These are phyloP conservation scores for Papilio elwesi DNA, from an alignment of 2,888 invertebrate species.

Conservation along the genomic window DNA sequence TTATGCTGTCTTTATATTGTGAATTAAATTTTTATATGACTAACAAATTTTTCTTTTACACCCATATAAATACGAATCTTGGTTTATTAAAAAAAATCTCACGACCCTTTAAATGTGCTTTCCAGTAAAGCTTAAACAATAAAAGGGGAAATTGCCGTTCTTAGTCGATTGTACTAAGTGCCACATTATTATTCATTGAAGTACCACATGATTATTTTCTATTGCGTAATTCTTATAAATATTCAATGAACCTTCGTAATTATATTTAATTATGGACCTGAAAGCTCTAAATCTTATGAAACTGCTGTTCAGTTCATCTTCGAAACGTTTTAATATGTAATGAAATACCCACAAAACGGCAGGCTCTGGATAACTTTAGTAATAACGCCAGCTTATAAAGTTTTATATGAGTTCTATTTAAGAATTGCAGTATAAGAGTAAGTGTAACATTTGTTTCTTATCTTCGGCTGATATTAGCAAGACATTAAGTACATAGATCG, in stretches of 20 bases:
- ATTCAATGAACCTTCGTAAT: background rate
- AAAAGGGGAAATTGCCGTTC: too few species aligned
- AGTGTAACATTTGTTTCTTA: constrained; percentile 3
- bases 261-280: background rate
- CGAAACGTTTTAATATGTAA: constrained; percentile 21
- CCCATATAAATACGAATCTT: too few species aligned
- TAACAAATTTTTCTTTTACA: background rate
- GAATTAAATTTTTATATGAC: background rate
- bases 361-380: constrained; percentile 18
- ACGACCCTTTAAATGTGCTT: too few species aligned
- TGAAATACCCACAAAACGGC: constrained; percentile 19
- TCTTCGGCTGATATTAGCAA: background rate
- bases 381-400: constrained; percentile 21
- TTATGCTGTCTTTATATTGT: background rate
- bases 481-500: constrained; percentile 10
- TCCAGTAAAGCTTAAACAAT: too few species aligned
- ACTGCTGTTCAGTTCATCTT: constrained; percentile 3
- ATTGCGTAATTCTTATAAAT: too few species aligned
- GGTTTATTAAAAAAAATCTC: too few species aligned
- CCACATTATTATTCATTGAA: too few species aligned
- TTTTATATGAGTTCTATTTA: constrained; percentile 27
- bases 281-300: background rate
- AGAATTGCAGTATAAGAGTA: constrained; percentile 13
- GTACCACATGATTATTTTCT: too few species aligned
- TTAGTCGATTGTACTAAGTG: too few species aligned